These are phyloP conservation scores for Lepidurus apus DNA, from an alignment of 1,140 invertebrate genomes.

Conservation along the genomic window DNA sequence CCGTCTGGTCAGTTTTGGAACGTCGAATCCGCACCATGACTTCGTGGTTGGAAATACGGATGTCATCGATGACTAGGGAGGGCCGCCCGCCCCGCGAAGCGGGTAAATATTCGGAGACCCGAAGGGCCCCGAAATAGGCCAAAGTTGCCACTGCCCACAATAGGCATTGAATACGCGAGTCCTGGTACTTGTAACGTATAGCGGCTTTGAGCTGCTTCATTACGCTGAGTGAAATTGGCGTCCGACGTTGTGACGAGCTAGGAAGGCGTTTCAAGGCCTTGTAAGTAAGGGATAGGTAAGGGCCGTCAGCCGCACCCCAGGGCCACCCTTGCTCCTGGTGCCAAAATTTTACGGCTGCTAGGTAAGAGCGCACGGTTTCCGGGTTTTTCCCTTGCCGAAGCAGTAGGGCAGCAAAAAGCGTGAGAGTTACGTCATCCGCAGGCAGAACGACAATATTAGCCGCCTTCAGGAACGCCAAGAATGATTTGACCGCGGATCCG, in stretches of 20 bases:
- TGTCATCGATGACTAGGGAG: not conserved
- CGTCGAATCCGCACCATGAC: not conserved
- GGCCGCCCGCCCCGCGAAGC: not conserved
- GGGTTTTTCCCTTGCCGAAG: not conserved
- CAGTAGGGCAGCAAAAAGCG: not conserved
- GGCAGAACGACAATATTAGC: not conserved
- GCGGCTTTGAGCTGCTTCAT: not conserved
- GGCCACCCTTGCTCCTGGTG: not conserved
- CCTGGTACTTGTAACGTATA: not conserved
- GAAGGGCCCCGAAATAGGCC: not conserved
- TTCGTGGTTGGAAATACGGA: not conserved
- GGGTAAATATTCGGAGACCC: not conserved
- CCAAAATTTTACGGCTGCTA: not conserved
- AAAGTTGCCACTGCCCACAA: not conserved
- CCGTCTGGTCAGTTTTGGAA: not conserved
- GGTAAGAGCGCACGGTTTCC: not conserved
- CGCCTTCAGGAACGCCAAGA: not conserved
- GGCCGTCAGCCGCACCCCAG: not conserved
- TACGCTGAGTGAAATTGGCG: not conserved
- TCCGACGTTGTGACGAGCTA: not conserved
- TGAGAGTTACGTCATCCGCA: too few relatives aligned
- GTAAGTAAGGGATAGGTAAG: not conserved
- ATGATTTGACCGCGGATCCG: not conserved
- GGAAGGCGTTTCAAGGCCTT: not conserved
- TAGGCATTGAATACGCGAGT: not conserved